Base-by-base conservation (phyloP, 2,113 vertebrate species). In the Ariopsis seemanni region DNA sequence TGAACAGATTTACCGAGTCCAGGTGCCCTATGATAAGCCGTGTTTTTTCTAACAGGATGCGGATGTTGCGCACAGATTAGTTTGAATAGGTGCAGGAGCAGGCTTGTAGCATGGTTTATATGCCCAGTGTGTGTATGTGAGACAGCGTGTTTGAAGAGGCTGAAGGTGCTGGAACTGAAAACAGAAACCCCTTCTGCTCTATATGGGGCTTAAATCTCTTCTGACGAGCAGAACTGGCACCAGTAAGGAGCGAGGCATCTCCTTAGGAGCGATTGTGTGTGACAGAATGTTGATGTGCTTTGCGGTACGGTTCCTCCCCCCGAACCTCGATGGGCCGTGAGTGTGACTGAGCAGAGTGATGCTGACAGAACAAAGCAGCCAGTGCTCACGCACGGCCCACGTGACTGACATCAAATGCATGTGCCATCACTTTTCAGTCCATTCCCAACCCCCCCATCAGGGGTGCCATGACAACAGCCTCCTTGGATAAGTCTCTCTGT, bases 201-300 rank as follows among this genome's bases (percentile, higher is more conserved):
- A 81, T 69, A 57, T 69, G 75, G 60, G 50, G 77, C 55, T 81
- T 81, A 42, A 81, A 81, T 53, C 62, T 4, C 58, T 80, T 86
- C 65, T 48, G 78, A 81, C 58, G 63, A 69, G 30, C 72, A 77
- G 27, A 85, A 60, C 71, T 27, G 60, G 84, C 77, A 58, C 22
- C 62, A 3, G 18, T 34, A 34, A 57, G 17, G 48, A 69, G 60
- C 4, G 10, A 7, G 12, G 25, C 22, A 12, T 69, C 77, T 86
- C 85, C 62, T 42, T 50, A 86, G 62, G 42, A 34, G 62, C 15
- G 77, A 1, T 55, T 57, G 84, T 27, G 74, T 87, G 78, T 58
- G 86, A 90, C 86, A 90, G 89, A 78, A 88, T 91, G 88, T 85
- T 85, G 86, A 90, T 81, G 85, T 81, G 88, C 80, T 88, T 81